Percentiles rank a stretch among this genome's conserved stretches.
These are phyloP conservation scores for Tetragonula clypearis DNA, from an alignment of 1,140 invertebrate genomes.

Conservation along the genomic window DNA sequence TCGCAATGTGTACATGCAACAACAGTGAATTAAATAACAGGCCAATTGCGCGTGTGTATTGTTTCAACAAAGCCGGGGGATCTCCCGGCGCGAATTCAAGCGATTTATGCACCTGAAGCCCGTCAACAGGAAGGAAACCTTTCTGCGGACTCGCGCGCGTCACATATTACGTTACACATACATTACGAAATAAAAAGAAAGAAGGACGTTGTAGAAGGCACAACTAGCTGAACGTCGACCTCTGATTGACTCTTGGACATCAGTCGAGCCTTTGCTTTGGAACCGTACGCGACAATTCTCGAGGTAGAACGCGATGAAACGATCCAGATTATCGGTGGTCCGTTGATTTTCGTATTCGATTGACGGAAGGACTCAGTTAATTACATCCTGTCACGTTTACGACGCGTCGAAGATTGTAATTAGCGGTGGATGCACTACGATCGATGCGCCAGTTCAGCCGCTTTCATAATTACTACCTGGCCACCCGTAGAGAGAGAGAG, in stretches of 20 bases:
- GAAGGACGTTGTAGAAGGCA: background rate
- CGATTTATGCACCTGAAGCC: slow-evolving; percentile 52
- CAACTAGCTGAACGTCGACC: slow-evolving; percentile 7
- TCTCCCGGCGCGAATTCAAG: background rate
- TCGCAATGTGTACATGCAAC: background rate
- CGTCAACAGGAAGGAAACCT: slow-evolving; percentile 52
- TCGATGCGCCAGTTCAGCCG: slow-evolving; percentile 2
- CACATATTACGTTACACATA: slow-evolving; percentile 55
- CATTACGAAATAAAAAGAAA: slow-evolving; percentile 17
- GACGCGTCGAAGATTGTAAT: slow-evolving; percentile 14
- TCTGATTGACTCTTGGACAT: too few relatives aligned
- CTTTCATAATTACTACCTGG: slow-evolving; percentile 11
- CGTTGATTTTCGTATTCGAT: background rate
- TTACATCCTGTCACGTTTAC: background rate
- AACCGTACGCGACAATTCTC: background rate
- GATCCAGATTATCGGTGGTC: background rate
- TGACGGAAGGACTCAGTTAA: background rate
- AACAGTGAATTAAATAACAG: background rate
- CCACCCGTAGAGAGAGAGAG: background rate
- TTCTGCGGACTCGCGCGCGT: slow-evolving; percentile 1
- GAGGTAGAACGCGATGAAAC: background rate
- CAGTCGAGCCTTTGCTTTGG: background rate
- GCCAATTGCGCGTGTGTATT: background rate
- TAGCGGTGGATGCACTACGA: background rate
- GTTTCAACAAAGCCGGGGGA: background rate